Base-by-base conservation (phyloP, 2,888 invertebrate species). In the Trypoxylon attenuatum region DNA sequence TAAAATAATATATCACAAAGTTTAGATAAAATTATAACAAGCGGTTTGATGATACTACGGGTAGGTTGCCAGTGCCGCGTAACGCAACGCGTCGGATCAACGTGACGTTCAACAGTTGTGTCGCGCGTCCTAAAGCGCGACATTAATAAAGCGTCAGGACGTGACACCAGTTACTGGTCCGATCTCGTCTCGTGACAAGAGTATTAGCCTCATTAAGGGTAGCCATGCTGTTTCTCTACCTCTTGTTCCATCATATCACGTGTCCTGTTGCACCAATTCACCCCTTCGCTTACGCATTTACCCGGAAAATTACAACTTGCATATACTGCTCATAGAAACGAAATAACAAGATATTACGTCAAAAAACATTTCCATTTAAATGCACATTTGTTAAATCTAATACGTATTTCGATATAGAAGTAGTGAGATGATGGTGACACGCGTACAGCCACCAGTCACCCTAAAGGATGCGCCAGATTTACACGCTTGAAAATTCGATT, bases 51-150 rank as follows among this genome's bases (percentile, higher is more conserved):
- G 41, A 10, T 39, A 3, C 25, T 18, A 23, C 25, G 23, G 23
- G 2, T 41, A 18, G 21, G 41, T 45, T 27, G 38, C 19, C 29
- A 8, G 22, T 25, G 41, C 43, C 59, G 25, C 49, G 53, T 27
- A 63, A 71, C 58, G 49, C 59, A 66, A 59, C 63, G 55, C 56
- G 63, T 60, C 41, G 54, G 57, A 58, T 81, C 78, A 83, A 82
- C 80, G 77, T 82, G 83, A 84, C 84, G 77, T 84, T 84, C 82
- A 83, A 84, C 84, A 84, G 84, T 83, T 84, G 83, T 71, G 76
- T 76, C 65, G 66, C 51, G 56, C 68, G 76, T 78, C 77, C 41
- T 61, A 71, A 80, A 75, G 54, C 79, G 70, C 69, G 79, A 82
- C 81, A 69, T 81, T 80, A 81, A 81, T 79, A 76, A 73, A 74